Evolutionary conservation across 1,140 invertebrate species (phyloP).

Genomic region (Hypothenemus hampei): DNA sequence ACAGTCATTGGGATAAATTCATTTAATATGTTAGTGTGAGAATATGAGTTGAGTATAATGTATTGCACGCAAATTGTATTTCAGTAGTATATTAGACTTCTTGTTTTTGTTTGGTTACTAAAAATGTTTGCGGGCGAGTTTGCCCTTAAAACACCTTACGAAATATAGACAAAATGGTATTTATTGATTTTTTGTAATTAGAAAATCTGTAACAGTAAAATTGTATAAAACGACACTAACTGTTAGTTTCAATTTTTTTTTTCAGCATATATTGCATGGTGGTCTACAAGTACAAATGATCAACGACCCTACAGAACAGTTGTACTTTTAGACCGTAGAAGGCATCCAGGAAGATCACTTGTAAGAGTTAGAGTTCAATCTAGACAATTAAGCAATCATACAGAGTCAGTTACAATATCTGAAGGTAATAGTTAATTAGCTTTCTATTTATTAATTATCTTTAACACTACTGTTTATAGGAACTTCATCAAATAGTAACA

Average conservation of each 20-base stretch:
- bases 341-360: constrained; percentile 19
- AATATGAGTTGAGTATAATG: no score
- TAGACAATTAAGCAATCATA: constrained; percentile 37
- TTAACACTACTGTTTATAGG: constrained; percentile 5
- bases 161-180: no score
- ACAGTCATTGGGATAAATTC: no score
- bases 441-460: constrained; percentile 2
- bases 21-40: no score
- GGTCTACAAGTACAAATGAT: constrained; percentile 39
- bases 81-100: no score
- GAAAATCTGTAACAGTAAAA: no score
- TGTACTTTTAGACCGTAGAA: constrained; percentile 36
- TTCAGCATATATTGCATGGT: constrained; percentile 37
- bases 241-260: constrained; percentile 11
- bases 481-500: constrained; percentile 5
- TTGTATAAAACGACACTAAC: no score
- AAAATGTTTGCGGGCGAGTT: no score
- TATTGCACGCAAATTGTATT: no score
- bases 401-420: constrained; percentile 37
- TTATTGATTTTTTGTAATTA: no score
- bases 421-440: constrained; percentile 29
- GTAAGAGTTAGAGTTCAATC: constrained; percentile 17
- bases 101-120: no score
- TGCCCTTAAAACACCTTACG: no score
- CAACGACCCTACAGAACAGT: constrained; percentile 37